These are phyloP conservation scores for Xenopus laevis DNA, from an alignment of 2,113 vertebrate species.

Conservation along the genomic window DNA sequence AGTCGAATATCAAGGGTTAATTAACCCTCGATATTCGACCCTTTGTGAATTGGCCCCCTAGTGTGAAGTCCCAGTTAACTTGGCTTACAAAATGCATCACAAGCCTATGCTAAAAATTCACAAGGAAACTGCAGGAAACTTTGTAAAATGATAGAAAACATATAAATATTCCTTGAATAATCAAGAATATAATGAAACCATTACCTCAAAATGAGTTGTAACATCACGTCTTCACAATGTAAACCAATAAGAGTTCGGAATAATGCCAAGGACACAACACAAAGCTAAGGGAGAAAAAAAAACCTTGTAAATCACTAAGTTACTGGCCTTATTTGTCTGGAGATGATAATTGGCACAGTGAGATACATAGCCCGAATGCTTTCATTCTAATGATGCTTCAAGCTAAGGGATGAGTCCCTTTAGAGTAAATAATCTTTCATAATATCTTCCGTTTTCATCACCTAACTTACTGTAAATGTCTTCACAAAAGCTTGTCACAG, in stretches of 20 bases:
- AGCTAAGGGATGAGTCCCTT: neutral
- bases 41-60: no score
- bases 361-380: neutral
- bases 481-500: neutral
- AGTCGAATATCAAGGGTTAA: no score
- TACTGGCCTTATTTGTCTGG: constrained; percentile 30
- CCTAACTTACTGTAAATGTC: neutral
- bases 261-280: constrained; percentile 87
- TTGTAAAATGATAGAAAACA: no score
- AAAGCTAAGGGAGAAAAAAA: constrained; percentile 70
- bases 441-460: neutral
- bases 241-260: constrained; percentile 91
- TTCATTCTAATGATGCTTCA: neutral
- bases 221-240: constrained; percentile 96
- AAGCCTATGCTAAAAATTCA: no score
- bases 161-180: no score
- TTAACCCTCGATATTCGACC: no score
- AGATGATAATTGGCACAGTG: constrained; percentile 19
- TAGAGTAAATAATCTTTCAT: neutral
- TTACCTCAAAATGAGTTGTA: constrained; percentile 91
- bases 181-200: neutral
- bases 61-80: no score
- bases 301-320: neutral
- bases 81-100: no score
- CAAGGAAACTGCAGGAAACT: no score